Base-by-base conservation (phyloP, 2,888 invertebrate genomes). In the Malacosoma neustria region DNA sequence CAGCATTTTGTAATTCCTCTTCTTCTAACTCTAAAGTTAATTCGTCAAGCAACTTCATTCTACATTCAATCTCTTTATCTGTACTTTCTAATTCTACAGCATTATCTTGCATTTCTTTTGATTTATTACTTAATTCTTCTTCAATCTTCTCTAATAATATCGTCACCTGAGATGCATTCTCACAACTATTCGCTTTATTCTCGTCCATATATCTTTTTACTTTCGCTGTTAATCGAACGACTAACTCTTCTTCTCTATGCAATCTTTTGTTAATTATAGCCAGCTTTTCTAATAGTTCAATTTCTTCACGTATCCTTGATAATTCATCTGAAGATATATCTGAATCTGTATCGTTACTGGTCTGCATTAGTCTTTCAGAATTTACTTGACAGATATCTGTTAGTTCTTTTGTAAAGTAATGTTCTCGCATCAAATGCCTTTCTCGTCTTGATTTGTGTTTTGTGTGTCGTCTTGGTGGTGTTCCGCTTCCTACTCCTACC, bases 281-380 rank as follows among this genome's bases (percentile, higher is more conserved):
- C 34, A 94, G 87, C 67, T 90, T 91, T 56, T 94, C 93, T 54
- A 92, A 77, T 48, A 93, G 81, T 53, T 91, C 90, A n/a, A 92
- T 87, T 73, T 92, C 91, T 61, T 89, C 89, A 47, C 89, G 80
- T 54, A 89, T 82, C 57, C 88, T 88, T 33, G 89, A 88, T 1
- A 86, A 63, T 49, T 87, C 87, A 36, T 87, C 81, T n/a, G 85
- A 59, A 13, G 86, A 85, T 0, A 70, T 80, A 34, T 87, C 84
- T 0, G 87, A 87, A 45, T 86, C 82, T 42, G 84, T 86, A 53
- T 87, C 72, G 66, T 61, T 75, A 63, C 73, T 73, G 4, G 80
- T 71, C 48, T 75, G 81, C 48, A 65, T 73, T 1, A 84, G 62
- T 53, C 84, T 74, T 54, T 84, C 85, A 0, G 84, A 80, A 43